Percentiles rank a stretch among this genome's conserved stretches.
Evolutionary conservation across 2,113 vertebrate species (phyloP).

Genomic region (Antechinus stuartii): DNA sequence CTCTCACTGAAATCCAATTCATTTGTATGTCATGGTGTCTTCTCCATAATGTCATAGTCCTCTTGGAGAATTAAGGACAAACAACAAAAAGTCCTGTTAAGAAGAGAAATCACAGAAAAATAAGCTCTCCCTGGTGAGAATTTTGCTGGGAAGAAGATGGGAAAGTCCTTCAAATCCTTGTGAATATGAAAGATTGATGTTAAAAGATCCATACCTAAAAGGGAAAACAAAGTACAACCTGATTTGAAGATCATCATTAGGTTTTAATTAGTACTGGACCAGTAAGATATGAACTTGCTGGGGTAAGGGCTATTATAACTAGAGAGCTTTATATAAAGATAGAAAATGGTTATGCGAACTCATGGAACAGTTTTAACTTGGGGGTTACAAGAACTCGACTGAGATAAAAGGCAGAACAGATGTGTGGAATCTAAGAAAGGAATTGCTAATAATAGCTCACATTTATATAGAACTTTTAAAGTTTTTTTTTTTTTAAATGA

Average conservation of each 20-base stretch:
- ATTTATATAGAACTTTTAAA: neutral
- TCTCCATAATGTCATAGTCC: too few relatives aligned
- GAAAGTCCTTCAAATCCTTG: neutral
- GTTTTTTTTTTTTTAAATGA: neutral
- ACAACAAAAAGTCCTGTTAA: neutral
- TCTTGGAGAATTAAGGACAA: too few relatives aligned
- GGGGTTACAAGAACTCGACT: neutral
- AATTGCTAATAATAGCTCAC: neutral
- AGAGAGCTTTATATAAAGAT: neutral
- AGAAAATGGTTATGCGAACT: neutral
- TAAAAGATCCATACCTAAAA: constrained; percentile 56
- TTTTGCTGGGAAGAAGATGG: neutral
- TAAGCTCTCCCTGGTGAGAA: neutral
- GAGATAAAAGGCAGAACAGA: constrained; percentile 8
- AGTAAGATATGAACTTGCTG: neutral
- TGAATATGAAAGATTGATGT: neutral
- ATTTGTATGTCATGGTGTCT: too few relatives aligned
- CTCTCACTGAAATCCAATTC: too few relatives aligned
- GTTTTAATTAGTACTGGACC: neutral
- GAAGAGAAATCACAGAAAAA: neutral
- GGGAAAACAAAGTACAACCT: constrained; percentile 58
- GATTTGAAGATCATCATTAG: constrained; percentile 3
- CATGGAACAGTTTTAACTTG: constrained; percentile 3
- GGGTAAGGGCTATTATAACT: neutral
- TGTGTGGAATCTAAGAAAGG: neutral